phyloP scores from a whole-genome alignment of 2,797 vertebrate genomes.

The Pseudochaenichthys georgianus region DNA sequence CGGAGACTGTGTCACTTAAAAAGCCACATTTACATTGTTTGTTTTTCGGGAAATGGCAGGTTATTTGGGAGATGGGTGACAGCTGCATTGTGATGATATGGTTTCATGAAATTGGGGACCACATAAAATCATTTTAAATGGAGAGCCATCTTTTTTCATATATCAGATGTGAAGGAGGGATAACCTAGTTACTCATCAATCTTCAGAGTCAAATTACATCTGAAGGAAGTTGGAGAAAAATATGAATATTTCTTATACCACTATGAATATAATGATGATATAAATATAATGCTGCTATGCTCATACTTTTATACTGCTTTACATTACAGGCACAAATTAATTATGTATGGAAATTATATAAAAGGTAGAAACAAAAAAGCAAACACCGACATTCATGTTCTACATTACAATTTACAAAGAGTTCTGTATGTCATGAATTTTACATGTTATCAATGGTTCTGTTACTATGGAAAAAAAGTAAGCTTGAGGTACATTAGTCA shows the following conservation, averaged over 20 bases:
- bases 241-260: conserved; percentile 7
- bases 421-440: no score
- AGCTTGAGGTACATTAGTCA: no score
- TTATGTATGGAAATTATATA: not conserved
- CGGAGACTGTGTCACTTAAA: conserved; percentile 57
- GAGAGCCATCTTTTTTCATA: conserved; percentile 60
- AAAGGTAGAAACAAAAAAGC: not conserved
- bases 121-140: conserved; percentile 52
- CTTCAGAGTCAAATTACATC: conserved; percentile 29
- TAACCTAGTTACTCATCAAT: conserved; percentile 45
- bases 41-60: conserved; percentile 65
- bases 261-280: conserved; percentile 9
- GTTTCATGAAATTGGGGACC: conserved; percentile 52
- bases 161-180: conserved; percentile 40
- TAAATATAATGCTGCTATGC: conserved; percentile 2
- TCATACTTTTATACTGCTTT: not conserved
- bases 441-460: no score
- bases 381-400: not conserved
- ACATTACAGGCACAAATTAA: conserved; percentile 3
- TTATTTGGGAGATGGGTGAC: conserved; percentile 72
- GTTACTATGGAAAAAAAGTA: no score
- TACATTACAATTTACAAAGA: no score
- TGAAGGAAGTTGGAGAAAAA: conserved; percentile 25
- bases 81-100: conserved; percentile 71
- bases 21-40: conserved; percentile 56